Evolutionary conservation across 2,113 vertebrate species (phyloP), one percentile per base, ranked within the genome.

Genomic region (Stigmatopora nigra): DNA sequence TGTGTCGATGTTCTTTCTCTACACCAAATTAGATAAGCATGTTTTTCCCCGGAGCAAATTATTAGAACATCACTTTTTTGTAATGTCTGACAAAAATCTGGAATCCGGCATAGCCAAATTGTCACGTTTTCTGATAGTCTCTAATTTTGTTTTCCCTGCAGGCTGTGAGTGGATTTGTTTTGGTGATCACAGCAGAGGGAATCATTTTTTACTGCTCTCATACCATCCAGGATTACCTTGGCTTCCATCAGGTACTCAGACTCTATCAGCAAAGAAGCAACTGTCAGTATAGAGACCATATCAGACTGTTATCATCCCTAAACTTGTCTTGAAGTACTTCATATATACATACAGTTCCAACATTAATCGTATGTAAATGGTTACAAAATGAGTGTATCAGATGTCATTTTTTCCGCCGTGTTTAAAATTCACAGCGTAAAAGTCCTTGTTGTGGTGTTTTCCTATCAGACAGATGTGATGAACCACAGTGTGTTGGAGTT

Each of bases 401-500:
- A 48, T 16, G 51, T 12, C n/a, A 52, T 52, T 52, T 52, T 52
- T 19, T 4, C 20, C 12, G 22, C 22, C 13, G 5, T 10, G 5
- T 56, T 56, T 35, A 7, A 22, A 61, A 20, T 44, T 20, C 58
- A 56, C 20, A 4, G 57, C 38, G n/a, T 38, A n/a, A 17, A 59
- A 38, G 57, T 38, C 36, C 41, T 61, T 12, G 3, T 36, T 70
- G 5, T 63, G 22, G 4, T 66, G 46, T 73, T 61, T 49, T 20
- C 25, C 67, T 48, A n/a, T n/a, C 57, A 93, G 92, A 91, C 91
- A 3, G 91, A 93, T 63, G 90, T 93, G 58, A 87, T 92, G 85
- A 91, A 93, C 84, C 93, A 93, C 86, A 91, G 90, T 0, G 69
- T 92, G 79, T 92, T 91, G 4, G 90, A 93, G 80, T 79, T 94